Percentiles rank a stretch among this genome's conserved stretches.
phyloP scores from a whole-genome alignment of 2,888 invertebrate genomes.

The Drosophila yooni region DNA sequence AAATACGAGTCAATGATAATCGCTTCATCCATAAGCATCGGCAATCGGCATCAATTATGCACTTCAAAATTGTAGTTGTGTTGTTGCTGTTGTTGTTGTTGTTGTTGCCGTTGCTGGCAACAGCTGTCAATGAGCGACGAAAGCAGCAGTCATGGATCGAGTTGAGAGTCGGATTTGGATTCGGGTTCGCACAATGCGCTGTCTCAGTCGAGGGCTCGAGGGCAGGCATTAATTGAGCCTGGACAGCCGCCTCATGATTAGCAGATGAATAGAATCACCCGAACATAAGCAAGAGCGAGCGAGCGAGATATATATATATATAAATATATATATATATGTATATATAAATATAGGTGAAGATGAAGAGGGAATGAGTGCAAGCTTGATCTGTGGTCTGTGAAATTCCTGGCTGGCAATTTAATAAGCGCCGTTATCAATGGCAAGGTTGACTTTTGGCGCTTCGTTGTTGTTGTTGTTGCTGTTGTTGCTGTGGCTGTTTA shows the following conservation, averaged over 20 bases:
- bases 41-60: constrained; percentile 68
- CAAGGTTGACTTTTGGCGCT: constrained; percentile 43
- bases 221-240: constrained; percentile 40
- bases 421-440: constrained; percentile 39
- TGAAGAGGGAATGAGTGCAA: background rate
- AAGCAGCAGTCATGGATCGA: constrained; percentile 25
- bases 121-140: constrained; percentile 40
- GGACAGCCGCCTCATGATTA: constrained; percentile 29
- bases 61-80: constrained; percentile 60
- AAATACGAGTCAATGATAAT: constrained; percentile 31
- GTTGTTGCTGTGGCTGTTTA: constrained; percentile 27
- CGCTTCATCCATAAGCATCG: constrained; percentile 37
- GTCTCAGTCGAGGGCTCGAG: constrained; percentile 5
- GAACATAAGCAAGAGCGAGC: background rate
- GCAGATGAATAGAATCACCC: constrained; percentile 30
- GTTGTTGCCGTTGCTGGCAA: constrained; percentile 21
- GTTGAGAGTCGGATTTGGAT: constrained; percentile 1
- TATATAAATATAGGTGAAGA: background rate
- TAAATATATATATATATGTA: background rate
- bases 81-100: constrained; percentile 45
- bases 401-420: constrained; percentile 22
- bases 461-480: constrained; percentile 19
- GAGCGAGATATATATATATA: background rate
- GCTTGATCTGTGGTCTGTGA: constrained; percentile 21
- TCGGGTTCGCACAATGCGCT: constrained; percentile 15